phyloP scores from a whole-genome alignment of 2,113 vertebrate species.

The Myiopsitta monachus region DNA sequence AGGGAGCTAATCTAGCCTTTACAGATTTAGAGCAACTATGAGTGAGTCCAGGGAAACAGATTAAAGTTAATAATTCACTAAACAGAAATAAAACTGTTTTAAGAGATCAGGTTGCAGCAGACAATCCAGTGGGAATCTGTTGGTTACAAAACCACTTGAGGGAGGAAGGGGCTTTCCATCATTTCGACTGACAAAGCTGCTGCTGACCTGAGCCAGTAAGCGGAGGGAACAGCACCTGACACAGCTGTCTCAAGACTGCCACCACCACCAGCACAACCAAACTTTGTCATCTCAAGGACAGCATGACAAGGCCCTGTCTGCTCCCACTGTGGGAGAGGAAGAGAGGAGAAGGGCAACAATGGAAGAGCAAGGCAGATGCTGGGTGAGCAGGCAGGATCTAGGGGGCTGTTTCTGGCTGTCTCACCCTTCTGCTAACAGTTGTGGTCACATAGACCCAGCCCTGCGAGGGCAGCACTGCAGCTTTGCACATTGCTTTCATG shows the following conservation, averaged over 20 bases:
- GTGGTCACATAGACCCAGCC: background rate
- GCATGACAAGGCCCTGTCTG: background rate
- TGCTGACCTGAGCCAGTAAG: background rate
- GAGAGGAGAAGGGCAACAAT: background rate
- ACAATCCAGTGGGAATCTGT: background rate
- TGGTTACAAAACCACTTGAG: background rate
- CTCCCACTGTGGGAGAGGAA: background rate
- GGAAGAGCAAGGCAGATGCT: background rate
- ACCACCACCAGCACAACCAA: background rate
- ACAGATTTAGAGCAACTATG: background rate
- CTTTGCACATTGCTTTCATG: background rate
- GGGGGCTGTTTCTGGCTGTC: background rate
- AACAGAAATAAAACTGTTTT: background rate
- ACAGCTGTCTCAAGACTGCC: background rate
- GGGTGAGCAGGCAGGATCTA: background rate
- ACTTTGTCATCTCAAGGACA: background rate
- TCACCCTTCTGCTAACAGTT: background rate
- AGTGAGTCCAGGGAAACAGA: background rate
- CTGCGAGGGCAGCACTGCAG: background rate
- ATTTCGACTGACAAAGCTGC: background rate
- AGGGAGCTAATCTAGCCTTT: background rate
- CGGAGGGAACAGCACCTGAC: background rate
- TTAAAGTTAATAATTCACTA: background rate
- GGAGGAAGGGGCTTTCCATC: background rate
- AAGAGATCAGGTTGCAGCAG: background rate